Evolutionary conservation across 1,140 invertebrate species (phyloP).

Genomic region (Trichonephila clavata): DNA sequence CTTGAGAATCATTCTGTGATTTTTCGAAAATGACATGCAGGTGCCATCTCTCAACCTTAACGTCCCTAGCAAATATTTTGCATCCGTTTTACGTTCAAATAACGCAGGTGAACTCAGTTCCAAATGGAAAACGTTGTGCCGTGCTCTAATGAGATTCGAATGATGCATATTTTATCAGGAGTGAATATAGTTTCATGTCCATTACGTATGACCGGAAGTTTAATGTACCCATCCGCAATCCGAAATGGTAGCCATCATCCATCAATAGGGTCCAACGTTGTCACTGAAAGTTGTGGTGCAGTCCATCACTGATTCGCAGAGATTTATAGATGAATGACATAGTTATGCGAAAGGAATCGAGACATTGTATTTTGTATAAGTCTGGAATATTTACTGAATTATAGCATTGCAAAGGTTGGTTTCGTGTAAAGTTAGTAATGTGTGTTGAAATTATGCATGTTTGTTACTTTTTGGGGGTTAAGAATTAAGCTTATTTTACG

Average conservation of each 20-base stretch:
- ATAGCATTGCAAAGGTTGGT: no score
- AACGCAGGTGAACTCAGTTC: neutral
- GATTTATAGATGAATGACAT: neutral
- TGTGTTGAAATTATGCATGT: no score
- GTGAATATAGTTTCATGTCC: slow-evolving; percentile 10
- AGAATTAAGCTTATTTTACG: no score
- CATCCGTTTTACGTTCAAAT: neutral
- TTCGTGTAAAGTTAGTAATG: no score
- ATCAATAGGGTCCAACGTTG: slow-evolving; percentile 2
- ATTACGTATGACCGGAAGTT: neutral
- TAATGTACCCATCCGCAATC: neutral
- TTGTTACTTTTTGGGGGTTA: no score
- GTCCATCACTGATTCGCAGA: neutral
- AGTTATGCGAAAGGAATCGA: neutral
- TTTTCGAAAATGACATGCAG: no score
- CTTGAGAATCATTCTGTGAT: no score
- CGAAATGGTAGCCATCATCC: neutral
- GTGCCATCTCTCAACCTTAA: no score
- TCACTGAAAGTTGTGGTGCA: neutral
- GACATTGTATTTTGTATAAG: no score
- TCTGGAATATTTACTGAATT: no score
- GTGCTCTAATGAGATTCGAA: neutral
- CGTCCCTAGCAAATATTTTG: neutral
- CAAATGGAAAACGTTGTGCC: neutral
- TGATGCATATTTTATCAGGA: slow-evolving; percentile 24